Evolutionary conservation across 1,140 invertebrate genomes (phyloP).

Genomic region (Tribolium castaneum): DNA sequence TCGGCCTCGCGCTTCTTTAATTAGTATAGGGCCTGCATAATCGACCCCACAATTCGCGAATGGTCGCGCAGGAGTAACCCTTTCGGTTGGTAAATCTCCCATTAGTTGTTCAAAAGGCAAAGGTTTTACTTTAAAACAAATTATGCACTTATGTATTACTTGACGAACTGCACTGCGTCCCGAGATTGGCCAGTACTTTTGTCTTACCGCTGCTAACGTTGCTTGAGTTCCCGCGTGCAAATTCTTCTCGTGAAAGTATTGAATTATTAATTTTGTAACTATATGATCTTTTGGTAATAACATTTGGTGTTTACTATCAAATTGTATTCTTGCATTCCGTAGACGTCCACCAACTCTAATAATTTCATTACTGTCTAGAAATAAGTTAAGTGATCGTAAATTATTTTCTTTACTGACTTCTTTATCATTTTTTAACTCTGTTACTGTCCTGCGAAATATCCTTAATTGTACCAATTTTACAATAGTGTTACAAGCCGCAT

Average conservation of each 20-base stretch:
- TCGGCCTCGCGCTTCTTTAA: slow-evolving; percentile 13
- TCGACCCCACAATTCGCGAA: slow-evolving; percentile 48
- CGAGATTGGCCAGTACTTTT: slow-evolving; percentile 46
- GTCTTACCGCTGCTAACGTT: slow-evolving; percentile 35
- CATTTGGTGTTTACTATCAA: slow-evolving; percentile 61
- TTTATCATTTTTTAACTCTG: background rate
- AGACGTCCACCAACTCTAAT: slow-evolving; percentile 64
- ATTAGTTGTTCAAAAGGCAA: slow-evolving; percentile 53
- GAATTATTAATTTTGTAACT: slow-evolving; percentile 45
- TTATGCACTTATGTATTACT: slow-evolving; percentile 56
- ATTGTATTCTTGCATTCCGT: slow-evolving; percentile 51
- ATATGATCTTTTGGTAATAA: slow-evolving; percentile 54
- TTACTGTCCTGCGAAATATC: background rate
- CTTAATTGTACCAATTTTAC: background rate
- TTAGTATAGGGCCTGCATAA: slow-evolving; percentile 47
- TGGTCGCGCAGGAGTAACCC: slow-evolving; percentile 52
- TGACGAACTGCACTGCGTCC: slow-evolving; percentile 36
- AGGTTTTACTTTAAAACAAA: slow-evolving; percentile 53
- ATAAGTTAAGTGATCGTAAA: slow-evolving; percentile 53
- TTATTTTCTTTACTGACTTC: slow-evolving; percentile 35
- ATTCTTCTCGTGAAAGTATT: background rate
- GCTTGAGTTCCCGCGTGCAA: slow-evolving; percentile 52
- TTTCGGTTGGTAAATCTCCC: slow-evolving; percentile 56
- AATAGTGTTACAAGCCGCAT: background rate
- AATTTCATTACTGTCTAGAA: slow-evolving; percentile 59